Conservation (phyloP, 2,888 invertebrate genomes). For the Liodrosophila aerea region DNA sequence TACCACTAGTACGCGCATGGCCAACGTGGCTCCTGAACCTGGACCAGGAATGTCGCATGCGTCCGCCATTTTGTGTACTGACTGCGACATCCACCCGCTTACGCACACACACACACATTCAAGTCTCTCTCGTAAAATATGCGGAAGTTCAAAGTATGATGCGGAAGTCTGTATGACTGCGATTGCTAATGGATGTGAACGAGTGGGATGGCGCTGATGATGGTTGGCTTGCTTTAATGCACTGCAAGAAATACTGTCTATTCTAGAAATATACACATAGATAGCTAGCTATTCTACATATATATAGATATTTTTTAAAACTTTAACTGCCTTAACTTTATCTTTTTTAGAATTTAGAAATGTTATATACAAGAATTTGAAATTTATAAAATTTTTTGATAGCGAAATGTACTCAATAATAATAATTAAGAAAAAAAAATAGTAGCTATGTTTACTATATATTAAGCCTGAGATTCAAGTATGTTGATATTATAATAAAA, state of each 20-base stretch:
- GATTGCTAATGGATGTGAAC: constrained; percentile 78
- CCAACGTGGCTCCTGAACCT: constrained; percentile 38
- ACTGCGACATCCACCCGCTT: constrained; percentile 50
- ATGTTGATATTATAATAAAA: too few species aligned
- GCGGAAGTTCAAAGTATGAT: constrained; percentile 78
- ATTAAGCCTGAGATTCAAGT: too few species aligned
- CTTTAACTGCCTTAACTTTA: too few species aligned
- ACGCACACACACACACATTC: constrained; percentile 36
- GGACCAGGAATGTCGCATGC: constrained; percentile 38
- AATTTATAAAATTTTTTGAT: too few species aligned
- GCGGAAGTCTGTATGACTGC: constrained; percentile 78
- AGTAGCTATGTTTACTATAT: too few species aligned
- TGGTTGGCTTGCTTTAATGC: neutral
- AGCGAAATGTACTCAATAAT: too few species aligned
- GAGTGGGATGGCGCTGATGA: constrained; percentile 32
- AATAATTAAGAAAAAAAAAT: too few species aligned
- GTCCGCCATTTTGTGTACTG: constrained; percentile 74
- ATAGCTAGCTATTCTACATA: too few species aligned
- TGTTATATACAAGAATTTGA: too few species aligned
- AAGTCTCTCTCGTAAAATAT: constrained; percentile 58
- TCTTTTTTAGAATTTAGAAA: too few species aligned
- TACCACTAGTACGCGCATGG: constrained; percentile 67
- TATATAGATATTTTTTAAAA: too few species aligned
- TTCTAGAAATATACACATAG: too few species aligned
- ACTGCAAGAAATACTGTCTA: neutral